Evolutionary conservation across 2,888 invertebrate genomes (phyloP).

Genomic region (Scaptomyza flava): DNA sequence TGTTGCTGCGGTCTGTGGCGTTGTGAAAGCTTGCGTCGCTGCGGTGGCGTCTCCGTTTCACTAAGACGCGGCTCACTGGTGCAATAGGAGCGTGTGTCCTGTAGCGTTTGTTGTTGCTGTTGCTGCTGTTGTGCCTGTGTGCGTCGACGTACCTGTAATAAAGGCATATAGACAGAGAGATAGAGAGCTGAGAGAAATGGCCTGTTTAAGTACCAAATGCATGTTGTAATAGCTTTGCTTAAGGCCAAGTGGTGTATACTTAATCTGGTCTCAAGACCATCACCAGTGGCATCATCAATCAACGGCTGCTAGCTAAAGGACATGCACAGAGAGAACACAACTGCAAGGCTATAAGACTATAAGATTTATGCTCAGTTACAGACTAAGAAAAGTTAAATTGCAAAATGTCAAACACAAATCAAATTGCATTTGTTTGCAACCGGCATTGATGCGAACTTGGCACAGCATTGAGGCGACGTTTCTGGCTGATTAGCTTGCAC

Average conservation of each 20-base stretch:
- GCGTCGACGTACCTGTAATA: slow-evolving; percentile 82
- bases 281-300: slow-evolving; percentile 41
- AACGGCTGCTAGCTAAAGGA: not conserved
- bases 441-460: slow-evolving; percentile 34
- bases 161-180: not conserved
- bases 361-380: slow-evolving; percentile 59
- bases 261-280: slow-evolving; percentile 32
- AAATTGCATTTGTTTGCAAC: slow-evolving; percentile 66
- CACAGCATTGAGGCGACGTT: slow-evolving; percentile 35
- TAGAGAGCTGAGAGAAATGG: not conserved
- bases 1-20: slow-evolving; percentile 82
- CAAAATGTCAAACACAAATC: slow-evolving; percentile 68
- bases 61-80: slow-evolving; percentile 88
- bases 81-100: slow-evolving; percentile 85
- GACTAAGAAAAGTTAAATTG: slow-evolving; percentile 65
- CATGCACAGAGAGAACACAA: not conserved
- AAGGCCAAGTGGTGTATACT: slow-evolving; percentile 39
- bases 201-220: slow-evolving; percentile 4
- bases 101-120: slow-evolving; percentile 82
- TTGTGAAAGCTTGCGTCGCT: slow-evolving; percentile 84
- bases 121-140: slow-evolving; percentile 81
- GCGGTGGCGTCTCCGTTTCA: slow-evolving; percentile 87
- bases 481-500: slow-evolving; percentile 22
- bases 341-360: slow-evolving; percentile 29
- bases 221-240: slow-evolving; percentile 9